phyloP scores from a whole-genome alignment of 2,888 invertebrate species.

The Eilema sororculum region DNA sequence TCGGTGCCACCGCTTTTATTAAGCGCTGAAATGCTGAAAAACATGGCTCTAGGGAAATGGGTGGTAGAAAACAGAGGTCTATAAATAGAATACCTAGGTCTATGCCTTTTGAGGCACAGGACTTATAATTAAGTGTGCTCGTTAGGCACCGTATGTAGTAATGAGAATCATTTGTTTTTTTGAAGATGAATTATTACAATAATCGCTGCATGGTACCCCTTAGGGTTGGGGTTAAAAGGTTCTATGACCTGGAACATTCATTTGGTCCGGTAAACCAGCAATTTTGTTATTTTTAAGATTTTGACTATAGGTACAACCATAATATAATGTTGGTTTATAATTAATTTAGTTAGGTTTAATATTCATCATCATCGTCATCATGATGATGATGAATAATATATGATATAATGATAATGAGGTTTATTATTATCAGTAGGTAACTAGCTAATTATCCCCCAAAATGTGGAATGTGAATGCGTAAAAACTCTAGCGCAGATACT shows the following conservation, averaged over 20 bases:
- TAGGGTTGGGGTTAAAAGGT: constrained; percentile 8
- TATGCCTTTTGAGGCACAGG: constrained; percentile 49
- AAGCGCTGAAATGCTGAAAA: constrained; percentile 77
- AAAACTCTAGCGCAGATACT: neutral
- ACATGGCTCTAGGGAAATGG: constrained; percentile 57
- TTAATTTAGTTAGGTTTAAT: neutral
- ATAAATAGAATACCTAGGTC: constrained; percentile 68
- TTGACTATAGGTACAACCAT: neutral
- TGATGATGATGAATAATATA: no score
- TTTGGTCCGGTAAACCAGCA: neutral
- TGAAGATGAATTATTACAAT: constrained; percentile 9
- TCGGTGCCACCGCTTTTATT: constrained; percentile 65
- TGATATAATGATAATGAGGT: no score
- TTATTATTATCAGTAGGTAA: no score
- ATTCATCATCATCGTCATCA: no score
- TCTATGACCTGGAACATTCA: neutral
- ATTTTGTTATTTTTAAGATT: neutral
- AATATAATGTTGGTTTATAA: no score
- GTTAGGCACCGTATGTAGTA: constrained; percentile 17
- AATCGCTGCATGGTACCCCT: neutral
- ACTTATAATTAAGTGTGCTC: constrained; percentile 63
- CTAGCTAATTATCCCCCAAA: neutral
- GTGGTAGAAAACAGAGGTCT: constrained; percentile 69
- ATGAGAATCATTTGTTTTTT: constrained; percentile 1
- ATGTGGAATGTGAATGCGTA: neutral